Evolutionary conservation across 2,888 invertebrate genomes (phyloP).

Genomic region (Trachelus troglodyta): DNA sequence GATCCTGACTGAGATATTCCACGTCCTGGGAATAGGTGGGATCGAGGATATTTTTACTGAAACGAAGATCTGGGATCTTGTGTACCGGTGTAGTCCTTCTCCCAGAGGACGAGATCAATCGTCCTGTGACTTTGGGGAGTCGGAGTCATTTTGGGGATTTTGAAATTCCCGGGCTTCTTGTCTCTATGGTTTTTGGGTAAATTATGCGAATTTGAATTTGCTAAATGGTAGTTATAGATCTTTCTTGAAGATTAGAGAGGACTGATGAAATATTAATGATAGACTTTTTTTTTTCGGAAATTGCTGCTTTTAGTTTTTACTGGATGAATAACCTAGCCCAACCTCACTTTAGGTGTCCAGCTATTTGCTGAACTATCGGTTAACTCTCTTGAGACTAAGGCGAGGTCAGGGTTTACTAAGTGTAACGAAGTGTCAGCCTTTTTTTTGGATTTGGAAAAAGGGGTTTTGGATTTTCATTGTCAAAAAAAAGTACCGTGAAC

Average conservation of each 20-base stretch:
- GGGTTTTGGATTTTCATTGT: not conserved
- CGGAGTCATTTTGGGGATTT: not conserved
- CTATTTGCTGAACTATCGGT: not conserved
- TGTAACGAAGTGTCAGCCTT: not conserved
- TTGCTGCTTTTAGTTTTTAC: not conserved
- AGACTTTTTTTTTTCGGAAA: not conserved
- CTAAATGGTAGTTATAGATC: not conserved
- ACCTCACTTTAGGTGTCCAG: not conserved
- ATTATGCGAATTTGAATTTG: not conserved
- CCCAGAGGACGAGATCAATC: not conserved
- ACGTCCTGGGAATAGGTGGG: slow-evolving; percentile 3
- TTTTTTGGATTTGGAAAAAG: not conserved
- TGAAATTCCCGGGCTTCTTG: not conserved
- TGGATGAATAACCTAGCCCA: not conserved
- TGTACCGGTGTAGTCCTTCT: not conserved
- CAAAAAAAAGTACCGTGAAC: not conserved
- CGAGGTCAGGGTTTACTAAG: not conserved
- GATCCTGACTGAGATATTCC: slow-evolving; percentile 9
- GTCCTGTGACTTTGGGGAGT: not conserved
- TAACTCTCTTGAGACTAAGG: not conserved
- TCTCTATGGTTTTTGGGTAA: not conserved
- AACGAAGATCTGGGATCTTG: not conserved
- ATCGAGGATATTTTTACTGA: not conserved
- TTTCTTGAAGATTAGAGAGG: not conserved
- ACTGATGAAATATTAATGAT: not conserved